Conservation (phyloP, 1,140 invertebrate genomes). For the Lordiphosa mommai region DNA sequence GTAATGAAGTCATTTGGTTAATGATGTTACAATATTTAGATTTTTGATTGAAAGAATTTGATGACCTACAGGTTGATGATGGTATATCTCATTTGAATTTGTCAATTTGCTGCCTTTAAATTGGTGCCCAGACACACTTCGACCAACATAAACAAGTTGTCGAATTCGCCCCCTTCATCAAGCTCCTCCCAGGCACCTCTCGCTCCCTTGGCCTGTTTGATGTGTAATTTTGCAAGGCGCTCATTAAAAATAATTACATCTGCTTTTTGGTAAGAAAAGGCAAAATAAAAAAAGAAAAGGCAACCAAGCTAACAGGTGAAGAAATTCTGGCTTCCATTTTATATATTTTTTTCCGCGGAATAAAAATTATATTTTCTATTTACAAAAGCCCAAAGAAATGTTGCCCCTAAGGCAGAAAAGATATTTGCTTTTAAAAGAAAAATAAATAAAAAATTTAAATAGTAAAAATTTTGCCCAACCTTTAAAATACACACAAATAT, state of each 20-base stretch:
- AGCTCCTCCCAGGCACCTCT: neutral
- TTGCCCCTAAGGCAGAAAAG: no score
- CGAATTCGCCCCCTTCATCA: neutral
- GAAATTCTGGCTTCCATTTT: conserved; percentile 34
- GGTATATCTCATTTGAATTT: conserved; percentile 17
- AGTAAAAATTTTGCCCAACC: neutral
- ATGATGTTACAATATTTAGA: conserved; percentile 59
- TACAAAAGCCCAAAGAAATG: neutral
- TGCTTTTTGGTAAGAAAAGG: conserved; percentile 60
- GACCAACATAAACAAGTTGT: conserved; percentile 46
- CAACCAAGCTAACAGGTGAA: conserved; percentile 52
- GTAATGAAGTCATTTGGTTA: conserved; percentile 49
- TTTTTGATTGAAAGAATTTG: conserved; percentile 45
- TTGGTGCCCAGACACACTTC: conserved; percentile 25
- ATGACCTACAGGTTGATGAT: no score
- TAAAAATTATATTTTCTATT: neutral
- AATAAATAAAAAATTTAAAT: neutral
- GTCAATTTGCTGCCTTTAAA: neutral
- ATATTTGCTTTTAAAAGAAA: no score
- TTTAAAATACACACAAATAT: conserved; percentile 2
- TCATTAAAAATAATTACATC: conserved; percentile 77
- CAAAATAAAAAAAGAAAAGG: conserved; percentile 32
- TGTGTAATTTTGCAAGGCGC: conserved; percentile 73
- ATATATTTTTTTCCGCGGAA: no score
- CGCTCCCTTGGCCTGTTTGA: conserved; percentile 46